A percentile compares a stretch with the other conserved stretches of the same genome.
These are phyloP conservation scores for Frieseomelitta varia DNA, from an alignment of 1,140 invertebrate genomes.

Conservation along the genomic window DNA sequence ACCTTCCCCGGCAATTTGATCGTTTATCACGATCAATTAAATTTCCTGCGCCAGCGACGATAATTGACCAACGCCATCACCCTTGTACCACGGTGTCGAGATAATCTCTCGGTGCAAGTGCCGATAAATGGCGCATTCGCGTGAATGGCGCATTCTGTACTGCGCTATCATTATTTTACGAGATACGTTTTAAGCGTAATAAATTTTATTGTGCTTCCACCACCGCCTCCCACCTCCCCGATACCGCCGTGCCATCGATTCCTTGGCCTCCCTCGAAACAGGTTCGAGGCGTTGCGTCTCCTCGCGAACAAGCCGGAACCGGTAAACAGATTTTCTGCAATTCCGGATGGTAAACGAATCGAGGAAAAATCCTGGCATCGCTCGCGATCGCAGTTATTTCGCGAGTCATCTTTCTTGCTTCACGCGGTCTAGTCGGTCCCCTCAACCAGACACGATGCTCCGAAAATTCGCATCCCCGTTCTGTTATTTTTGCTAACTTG, in stretches of 20 bases:
- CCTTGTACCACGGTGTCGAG: conserved; percentile 59
- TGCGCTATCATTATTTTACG: conserved; percentile 68
- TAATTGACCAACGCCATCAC: conserved; percentile 70
- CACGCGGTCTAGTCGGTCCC: conserved; percentile 6
- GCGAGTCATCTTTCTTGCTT: conserved; percentile 1
- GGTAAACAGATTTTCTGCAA: conserved; percentile 51
- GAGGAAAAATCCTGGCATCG: conserved; percentile 35
- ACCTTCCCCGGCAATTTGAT: conserved; percentile 61
- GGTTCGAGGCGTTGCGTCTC: neutral
- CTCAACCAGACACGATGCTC: neutral
- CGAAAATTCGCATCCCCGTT: neutral
- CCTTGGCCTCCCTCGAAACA: conserved; percentile 34
- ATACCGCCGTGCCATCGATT: conserved; percentile 13
- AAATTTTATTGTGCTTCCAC: conserved; percentile 62
- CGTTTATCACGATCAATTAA: conserved; percentile 70
- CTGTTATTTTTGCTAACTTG: neutral
- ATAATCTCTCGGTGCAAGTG: conserved; percentile 65
- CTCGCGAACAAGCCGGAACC: conserved; percentile 37
- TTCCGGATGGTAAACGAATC: conserved; percentile 47
- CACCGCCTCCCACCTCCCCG: neutral
- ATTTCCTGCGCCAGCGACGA: conserved; percentile 64
- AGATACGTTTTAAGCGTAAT: conserved; percentile 67
- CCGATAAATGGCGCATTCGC: conserved; percentile 69
- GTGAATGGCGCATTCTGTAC: conserved; percentile 63
- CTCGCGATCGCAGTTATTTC: neutral